phyloP scores from a whole-genome alignment of 1,140 invertebrate genomes.

The Scaptodrosophila lebanonensis region DNA sequence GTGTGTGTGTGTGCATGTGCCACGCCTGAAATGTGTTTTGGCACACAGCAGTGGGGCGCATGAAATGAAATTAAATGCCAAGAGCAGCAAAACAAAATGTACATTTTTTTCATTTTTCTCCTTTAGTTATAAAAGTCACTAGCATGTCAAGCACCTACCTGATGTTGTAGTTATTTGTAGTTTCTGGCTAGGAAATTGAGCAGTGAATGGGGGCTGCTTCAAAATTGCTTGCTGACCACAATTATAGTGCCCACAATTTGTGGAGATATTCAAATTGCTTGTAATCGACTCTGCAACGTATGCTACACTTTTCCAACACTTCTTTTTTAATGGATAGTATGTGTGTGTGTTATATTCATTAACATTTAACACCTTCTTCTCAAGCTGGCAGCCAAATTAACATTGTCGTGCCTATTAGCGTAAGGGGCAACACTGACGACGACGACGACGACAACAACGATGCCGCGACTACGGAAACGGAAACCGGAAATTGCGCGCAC shows the following conservation, averaged over 20 bases:
- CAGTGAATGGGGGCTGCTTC: no score
- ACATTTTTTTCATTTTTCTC: neutral
- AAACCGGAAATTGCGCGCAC: constrained; percentile 72
- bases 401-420: constrained; percentile 36
- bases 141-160: constrained; percentile 15
- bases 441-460: constrained; percentile 34
- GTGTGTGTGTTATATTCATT: no score
- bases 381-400: constrained; percentile 44
- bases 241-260: no score
- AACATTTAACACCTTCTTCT: no score
- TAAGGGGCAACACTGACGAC: no score
- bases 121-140: constrained; percentile 6
- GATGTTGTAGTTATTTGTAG: no score
- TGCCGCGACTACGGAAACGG: constrained; percentile 56
- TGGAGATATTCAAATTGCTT: no score
- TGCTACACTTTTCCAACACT: neutral
- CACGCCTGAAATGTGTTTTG: constrained; percentile 41
- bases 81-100: neutral
- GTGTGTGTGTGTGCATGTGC: no score
- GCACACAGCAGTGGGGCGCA: constrained; percentile 12
- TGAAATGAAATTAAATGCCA: constrained; percentile 38
- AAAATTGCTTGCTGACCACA: no score
- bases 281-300: neutral
- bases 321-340: neutral
- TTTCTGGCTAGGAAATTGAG: no score